Percentiles rank a stretch among this genome's conserved stretches.
phyloP scores from a whole-genome alignment of 2,888 invertebrate species.

The Bedellia somnulentella region DNA sequence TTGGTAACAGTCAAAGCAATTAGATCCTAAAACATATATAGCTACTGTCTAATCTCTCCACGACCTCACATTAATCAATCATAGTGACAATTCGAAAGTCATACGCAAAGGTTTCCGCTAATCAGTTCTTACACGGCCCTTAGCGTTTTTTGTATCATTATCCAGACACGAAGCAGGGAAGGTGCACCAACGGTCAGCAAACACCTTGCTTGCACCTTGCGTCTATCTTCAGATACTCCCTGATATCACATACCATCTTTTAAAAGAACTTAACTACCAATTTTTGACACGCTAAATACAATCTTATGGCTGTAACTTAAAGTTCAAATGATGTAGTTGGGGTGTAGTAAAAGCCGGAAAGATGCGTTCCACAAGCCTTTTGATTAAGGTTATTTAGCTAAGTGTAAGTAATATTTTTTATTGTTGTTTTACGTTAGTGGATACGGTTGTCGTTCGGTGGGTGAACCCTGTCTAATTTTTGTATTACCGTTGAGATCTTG shows the following conservation, averaged over 20 bases:
- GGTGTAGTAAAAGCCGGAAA: constrained; percentile 22
- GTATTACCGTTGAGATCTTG: constrained; percentile 5
- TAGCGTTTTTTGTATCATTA: constrained; percentile 2
- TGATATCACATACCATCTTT: constrained; percentile 32
- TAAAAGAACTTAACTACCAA: constrained; percentile 15
- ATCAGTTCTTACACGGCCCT: constrained; percentile 41
- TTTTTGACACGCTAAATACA: background rate
- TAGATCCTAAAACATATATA: too few relatives aligned
- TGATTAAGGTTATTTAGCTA: constrained; percentile 35
- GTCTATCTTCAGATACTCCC: constrained; percentile 36
- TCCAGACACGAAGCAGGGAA: constrained; percentile 16
- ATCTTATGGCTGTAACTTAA: background rate
- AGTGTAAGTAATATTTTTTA: constrained; percentile 35
- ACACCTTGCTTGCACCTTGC: constrained; percentile 56
- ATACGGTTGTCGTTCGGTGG: constrained; percentile 51
- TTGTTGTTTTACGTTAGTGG: constrained; percentile 38
- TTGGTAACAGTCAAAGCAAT: too few relatives aligned
- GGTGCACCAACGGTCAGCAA: constrained; percentile 43
- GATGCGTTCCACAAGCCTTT: constrained; percentile 35
- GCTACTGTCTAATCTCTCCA: too few relatives aligned
- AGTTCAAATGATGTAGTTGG: background rate
- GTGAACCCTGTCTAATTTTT: too few relatives aligned
- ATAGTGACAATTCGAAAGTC: constrained; percentile 10
- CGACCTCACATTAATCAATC: too few relatives aligned
- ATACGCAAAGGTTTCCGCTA: constrained; percentile 26